These are phyloP conservation scores for Falco novaeseelandiae DNA, from an alignment of 2,797 vertebrate genomes.

Conservation along the genomic window DNA sequence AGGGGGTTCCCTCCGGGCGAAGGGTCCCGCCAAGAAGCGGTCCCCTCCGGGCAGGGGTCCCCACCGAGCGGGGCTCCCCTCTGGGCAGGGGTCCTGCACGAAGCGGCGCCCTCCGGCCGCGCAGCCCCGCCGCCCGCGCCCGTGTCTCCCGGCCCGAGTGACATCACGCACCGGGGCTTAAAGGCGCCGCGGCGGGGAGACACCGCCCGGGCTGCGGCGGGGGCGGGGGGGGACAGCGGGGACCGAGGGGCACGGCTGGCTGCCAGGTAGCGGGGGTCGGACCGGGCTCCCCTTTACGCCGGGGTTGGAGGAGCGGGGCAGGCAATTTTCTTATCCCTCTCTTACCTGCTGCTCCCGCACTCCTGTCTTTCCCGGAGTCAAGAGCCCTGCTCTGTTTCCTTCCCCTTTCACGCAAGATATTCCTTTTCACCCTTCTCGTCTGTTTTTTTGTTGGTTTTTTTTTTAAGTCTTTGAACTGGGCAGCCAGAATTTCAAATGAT, in stretches of 20 bases:
- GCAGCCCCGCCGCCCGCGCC: background rate
- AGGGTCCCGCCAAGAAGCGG: too few species aligned
- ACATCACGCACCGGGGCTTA: conserved; percentile 62
- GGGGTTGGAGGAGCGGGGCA: fast-evolving
- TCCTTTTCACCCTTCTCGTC: background rate
- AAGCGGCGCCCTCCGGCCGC: too few species aligned
- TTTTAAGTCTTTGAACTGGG: background rate
- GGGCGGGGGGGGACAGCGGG: background rate
- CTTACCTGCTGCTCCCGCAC: fast-evolving
- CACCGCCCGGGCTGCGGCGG: background rate
- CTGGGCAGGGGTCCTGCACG: too few species aligned
- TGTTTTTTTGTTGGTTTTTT: background rate
- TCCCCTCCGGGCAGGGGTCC: background rate
- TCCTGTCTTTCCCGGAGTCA: background rate
- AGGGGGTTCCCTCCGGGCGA: background rate
- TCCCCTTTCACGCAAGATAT: background rate
- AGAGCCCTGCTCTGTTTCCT: background rate
- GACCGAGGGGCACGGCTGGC: background rate
- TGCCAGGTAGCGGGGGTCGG: fast-evolving
- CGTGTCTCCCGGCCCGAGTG: background rate
- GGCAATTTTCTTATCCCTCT: background rate
- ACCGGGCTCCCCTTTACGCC: fast-evolving
- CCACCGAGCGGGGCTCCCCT: background rate
- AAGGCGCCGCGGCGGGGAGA: conserved; percentile 31
- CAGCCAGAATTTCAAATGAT: background rate